These are phyloP conservation scores for Microtus oregoni DNA, from an alignment of 2,113 vertebrate genomes.

Conservation along the genomic window DNA sequence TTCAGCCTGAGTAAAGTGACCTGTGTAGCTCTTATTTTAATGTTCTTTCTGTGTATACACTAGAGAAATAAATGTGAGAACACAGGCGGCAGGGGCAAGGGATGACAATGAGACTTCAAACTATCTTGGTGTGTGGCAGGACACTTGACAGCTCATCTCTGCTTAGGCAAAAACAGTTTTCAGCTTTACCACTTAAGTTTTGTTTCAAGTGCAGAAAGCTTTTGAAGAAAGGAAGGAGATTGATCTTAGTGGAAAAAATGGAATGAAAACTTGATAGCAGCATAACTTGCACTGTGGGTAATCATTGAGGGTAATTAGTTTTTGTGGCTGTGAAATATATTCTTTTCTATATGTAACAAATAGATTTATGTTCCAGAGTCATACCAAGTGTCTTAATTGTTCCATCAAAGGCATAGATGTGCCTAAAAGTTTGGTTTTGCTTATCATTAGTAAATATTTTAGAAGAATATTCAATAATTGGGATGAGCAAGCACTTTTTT, in stretches of 20 bases:
- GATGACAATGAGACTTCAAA: background rate
- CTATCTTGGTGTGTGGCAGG: background rate
- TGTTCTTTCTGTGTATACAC: background rate
- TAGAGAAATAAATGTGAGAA: background rate
- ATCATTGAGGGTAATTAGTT: background rate
- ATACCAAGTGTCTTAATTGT: constrained; percentile 15
- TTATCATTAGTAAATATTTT: constrained; percentile 44
- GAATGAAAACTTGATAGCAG: background rate
- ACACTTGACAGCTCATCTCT: background rate
- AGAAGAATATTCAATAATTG: constrained; percentile 55
- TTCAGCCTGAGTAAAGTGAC: background rate
- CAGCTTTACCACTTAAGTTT: background rate
- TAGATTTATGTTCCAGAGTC: background rate
- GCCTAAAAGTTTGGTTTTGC: constrained; percentile 24
- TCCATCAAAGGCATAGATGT: background rate
- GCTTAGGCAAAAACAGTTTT: background rate
- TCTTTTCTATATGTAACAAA: constrained; percentile 19
- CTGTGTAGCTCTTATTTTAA: background rate
- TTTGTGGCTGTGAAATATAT: background rate
- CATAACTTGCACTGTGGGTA: background rate
- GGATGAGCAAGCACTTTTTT: background rate
- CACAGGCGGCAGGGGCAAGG: background rate
- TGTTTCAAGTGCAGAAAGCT: background rate
- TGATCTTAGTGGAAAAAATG: constrained; percentile 15
- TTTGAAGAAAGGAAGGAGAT: background rate